A percentile compares a stretch with the other conserved stretches of the same genome.
These are phyloP conservation scores for Oreochromis niloticus DNA, from an alignment of 2,113 vertebrate species.

Conservation along the genomic window DNA sequence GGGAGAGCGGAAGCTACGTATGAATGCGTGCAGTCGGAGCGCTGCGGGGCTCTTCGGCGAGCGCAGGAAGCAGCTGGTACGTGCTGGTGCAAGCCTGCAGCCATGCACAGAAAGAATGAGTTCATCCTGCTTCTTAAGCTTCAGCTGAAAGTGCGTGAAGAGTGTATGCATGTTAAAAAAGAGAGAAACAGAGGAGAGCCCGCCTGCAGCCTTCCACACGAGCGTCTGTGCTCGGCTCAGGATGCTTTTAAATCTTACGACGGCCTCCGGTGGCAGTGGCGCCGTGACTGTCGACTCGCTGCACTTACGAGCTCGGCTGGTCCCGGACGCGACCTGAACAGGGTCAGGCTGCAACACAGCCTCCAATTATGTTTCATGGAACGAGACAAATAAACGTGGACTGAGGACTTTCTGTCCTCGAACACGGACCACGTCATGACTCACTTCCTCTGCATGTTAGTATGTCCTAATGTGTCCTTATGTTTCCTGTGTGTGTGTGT, in stretches of 20 bases:
- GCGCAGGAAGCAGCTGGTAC: neutral
- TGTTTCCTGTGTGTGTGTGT: neutral
- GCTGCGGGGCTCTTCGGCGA: neutral
- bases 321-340: neutral
- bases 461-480: neutral
- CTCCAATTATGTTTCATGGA: neutral
- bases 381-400: neutral
- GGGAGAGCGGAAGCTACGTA: neutral
- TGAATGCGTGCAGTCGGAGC: fast-evolving
- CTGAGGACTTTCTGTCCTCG: neutral
- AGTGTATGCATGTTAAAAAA: neutral
- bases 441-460: neutral
- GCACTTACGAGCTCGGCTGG: neutral
- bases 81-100: neutral
- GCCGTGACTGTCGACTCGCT: neutral
- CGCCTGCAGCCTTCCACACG: neutral
- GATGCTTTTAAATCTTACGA: neutral
- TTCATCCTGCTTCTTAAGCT: neutral
- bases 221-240: neutral
- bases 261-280: neutral
- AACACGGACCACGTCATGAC: neutral
- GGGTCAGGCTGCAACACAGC: neutral
- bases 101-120: neutral
- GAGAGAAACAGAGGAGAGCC: neutral
- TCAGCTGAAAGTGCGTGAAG: neutral